A percentile compares a stretch with the other conserved stretches of the same genome.
Conservation (phyloP, 1,140 invertebrate species). For the Apis cerana region DNA sequence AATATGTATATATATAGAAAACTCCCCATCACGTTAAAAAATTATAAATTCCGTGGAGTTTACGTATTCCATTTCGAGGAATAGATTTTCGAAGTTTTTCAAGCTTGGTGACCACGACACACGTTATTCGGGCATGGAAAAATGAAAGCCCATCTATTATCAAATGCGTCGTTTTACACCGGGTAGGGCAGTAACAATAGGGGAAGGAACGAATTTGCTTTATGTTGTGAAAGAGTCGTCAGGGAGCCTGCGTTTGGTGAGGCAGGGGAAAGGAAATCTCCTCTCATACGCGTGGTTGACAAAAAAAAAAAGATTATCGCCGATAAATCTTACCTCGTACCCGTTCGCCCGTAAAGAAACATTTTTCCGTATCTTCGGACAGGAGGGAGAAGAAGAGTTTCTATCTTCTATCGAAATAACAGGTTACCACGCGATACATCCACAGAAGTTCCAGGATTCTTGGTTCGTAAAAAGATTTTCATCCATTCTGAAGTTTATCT, state of each 20-base stretch:
- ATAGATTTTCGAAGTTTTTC: background rate
- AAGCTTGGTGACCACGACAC: background rate
- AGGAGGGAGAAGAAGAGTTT: background rate
- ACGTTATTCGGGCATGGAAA: background rate
- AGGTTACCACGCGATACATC: background rate
- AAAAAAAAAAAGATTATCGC: conserved; percentile 32
- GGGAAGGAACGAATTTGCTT: conserved; percentile 33
- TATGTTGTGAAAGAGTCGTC: conserved; percentile 45
- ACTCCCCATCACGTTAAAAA: background rate
- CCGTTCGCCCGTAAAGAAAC: background rate
- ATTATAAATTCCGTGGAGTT: background rate
- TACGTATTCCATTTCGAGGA: background rate
- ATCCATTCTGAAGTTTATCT: too few relatives aligned
- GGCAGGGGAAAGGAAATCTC: conserved; percentile 13
- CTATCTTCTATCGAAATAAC: background rate
- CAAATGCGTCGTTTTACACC: conserved; percentile 17
- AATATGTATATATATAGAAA: background rate
- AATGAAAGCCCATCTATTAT: conserved; percentile 11
- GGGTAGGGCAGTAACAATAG: conserved; percentile 6
- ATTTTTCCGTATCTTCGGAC: background rate
- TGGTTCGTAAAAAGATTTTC: too few relatives aligned
- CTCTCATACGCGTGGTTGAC: background rate
- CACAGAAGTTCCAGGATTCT: too few relatives aligned
- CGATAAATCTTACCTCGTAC: conserved; percentile 27
- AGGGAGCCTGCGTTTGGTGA: conserved; percentile 32